These are phyloP conservation scores for Ornithorhynchus anatinus DNA, from an alignment of 2,113 vertebrate species.

Conservation along the genomic window DNA sequence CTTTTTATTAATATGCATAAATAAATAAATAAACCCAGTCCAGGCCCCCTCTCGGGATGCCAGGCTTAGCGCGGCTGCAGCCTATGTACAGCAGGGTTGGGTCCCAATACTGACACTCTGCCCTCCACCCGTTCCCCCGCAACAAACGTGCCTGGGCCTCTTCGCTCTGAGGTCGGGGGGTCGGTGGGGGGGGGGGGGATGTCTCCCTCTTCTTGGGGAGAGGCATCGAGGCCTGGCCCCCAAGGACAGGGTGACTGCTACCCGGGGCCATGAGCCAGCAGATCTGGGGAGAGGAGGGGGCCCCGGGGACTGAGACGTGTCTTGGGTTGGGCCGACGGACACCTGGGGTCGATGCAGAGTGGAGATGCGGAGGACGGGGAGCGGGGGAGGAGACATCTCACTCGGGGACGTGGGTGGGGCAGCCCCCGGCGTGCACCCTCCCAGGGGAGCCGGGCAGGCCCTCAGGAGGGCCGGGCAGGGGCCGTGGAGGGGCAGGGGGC, in stretches of 20 bases:
- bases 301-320: neutral
- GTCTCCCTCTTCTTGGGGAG: no score
- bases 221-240: no score
- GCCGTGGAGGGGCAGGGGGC: neutral
- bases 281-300: neutral
- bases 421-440: no score
- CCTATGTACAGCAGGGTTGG: no score
- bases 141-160: neutral
- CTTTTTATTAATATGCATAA: slow-evolving; percentile 86
- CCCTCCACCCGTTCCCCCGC: neutral
- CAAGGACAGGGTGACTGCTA: no score
- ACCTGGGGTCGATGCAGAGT: no score
- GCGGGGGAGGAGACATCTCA: no score
- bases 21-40: slow-evolving; percentile 85
- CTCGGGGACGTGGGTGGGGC: no score
- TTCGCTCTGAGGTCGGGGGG: neutral
- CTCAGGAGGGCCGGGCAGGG: neutral
- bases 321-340: neutral
- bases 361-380: no score
- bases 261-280: neutral
- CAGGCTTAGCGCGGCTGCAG: no score
- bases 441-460: no score
- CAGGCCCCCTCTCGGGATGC: slow-evolving; percentile 55
- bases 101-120: no score
- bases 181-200: neutral